Conservation (phyloP, 2,113 vertebrate genomes). For the Proteles cristata region DNA sequence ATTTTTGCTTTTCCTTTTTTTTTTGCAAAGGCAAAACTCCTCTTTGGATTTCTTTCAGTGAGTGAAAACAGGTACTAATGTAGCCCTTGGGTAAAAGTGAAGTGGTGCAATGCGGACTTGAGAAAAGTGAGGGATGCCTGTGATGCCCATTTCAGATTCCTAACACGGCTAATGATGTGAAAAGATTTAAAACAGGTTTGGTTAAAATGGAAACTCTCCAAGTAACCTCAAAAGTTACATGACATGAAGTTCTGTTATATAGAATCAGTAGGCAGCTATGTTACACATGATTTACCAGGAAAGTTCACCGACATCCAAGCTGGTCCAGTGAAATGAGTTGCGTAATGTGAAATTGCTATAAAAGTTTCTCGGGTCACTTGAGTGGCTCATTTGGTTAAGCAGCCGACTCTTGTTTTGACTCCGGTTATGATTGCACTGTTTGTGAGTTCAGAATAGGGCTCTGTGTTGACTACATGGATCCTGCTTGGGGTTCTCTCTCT, state of each 20-base stretch:
- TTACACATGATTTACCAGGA: not conserved
- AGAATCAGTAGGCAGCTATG: not conserved
- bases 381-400: no score
- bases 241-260: not conserved
- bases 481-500: no score
- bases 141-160: not conserved
- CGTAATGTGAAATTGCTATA: not conserved
- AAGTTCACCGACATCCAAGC: not conserved
- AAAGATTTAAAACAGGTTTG: not conserved
- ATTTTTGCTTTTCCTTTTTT: not conserved
- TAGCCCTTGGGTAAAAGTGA: not conserved
- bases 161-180: not conserved
- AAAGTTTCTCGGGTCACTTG: not conserved
- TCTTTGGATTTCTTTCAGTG: not conserved
- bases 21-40: not conserved
- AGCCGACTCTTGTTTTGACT: no score
- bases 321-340: not conserved
- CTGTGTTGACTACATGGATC: no score
- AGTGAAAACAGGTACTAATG: not conserved
- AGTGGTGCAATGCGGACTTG: no score
- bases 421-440: no score
- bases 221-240: not conserved
- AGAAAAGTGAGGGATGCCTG: not conserved
- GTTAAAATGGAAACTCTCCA: not conserved
- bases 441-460: no score